Percentiles rank a stretch among this genome's conserved stretches.
phyloP scores from a whole-genome alignment of 2,113 vertebrate genomes.

The Fulmarus glacialis region DNA sequence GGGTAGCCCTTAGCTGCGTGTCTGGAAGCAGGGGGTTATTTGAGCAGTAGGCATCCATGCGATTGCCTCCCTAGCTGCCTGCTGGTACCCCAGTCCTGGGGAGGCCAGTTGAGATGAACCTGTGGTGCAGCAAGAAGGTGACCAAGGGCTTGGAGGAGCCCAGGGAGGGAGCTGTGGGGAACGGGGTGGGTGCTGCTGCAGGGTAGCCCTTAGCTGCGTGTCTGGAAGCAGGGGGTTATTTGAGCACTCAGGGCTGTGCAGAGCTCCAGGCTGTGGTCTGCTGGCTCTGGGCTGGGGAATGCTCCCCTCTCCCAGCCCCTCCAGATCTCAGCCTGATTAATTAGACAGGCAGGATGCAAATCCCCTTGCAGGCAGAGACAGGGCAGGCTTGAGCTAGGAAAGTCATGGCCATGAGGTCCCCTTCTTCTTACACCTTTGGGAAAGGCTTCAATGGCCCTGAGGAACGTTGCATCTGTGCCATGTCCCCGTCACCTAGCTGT shows the following conservation, averaged over 20 bases:
- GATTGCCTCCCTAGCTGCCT: neutral
- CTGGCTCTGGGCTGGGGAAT: neutral
- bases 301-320: neutral
- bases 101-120: neutral
- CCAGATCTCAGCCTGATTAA: neutral
- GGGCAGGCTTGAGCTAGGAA: neutral
- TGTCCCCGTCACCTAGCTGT: neutral
- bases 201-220: neutral
- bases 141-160: neutral
- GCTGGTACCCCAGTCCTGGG: neutral
- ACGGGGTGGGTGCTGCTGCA: neutral
- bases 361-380: neutral
- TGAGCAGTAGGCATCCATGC: rapidly evolving
- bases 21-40: neutral
- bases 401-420: neutral
- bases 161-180: neutral
- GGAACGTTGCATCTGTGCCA: neutral
- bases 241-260: rapidly evolving
- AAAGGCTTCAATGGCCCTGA: neutral
- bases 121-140: neutral
- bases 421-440: neutral
- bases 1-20: neutral
- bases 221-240: neutral
- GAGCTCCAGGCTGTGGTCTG: neutral
- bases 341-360: neutral